Conservation (phyloP, 2,888 invertebrate genomes). For the Temnothorax ravouxi region DNA sequence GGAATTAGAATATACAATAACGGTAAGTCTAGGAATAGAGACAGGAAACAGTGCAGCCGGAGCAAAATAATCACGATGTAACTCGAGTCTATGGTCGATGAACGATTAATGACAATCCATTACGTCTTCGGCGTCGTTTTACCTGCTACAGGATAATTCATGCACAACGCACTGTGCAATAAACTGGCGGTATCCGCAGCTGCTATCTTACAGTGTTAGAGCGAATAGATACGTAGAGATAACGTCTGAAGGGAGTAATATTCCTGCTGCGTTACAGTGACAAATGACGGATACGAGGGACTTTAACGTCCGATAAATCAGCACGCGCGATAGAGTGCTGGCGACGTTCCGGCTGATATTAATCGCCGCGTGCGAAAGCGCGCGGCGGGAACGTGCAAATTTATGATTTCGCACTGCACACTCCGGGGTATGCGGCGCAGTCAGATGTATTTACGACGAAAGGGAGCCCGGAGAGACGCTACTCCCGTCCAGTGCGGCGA, state of each 20-base stretch:
- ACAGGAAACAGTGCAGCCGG: neutral
- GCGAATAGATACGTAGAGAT: neutral
- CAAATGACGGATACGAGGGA: conserved; percentile 1
- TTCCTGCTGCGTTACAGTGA: neutral
- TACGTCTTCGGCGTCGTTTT: neutral
- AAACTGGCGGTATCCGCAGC: neutral
- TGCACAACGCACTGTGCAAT: neutral
- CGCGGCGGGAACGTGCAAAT: neutral
- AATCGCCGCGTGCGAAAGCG: conserved; percentile 1
- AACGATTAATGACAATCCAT: neutral
- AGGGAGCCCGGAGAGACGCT: neutral
- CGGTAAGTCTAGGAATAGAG: neutral
- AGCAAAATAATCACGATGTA: conserved; percentile 1
- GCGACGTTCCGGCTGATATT: conserved; percentile 1
- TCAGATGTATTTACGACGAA: neutral
- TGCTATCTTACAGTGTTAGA: neutral
- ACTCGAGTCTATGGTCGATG: neutral
- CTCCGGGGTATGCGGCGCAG: neutral
- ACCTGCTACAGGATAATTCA: neutral
- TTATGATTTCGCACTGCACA: conserved; percentile 26
- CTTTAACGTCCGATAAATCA: conserved; percentile 21
- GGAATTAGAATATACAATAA: neutral
- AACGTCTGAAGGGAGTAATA: neutral
- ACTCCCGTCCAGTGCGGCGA: conserved; percentile 15
- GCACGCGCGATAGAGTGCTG: neutral